Evolutionary conservation across 2,113 vertebrate genomes (phyloP).

Genomic region (Sander lucioperca): DNA sequence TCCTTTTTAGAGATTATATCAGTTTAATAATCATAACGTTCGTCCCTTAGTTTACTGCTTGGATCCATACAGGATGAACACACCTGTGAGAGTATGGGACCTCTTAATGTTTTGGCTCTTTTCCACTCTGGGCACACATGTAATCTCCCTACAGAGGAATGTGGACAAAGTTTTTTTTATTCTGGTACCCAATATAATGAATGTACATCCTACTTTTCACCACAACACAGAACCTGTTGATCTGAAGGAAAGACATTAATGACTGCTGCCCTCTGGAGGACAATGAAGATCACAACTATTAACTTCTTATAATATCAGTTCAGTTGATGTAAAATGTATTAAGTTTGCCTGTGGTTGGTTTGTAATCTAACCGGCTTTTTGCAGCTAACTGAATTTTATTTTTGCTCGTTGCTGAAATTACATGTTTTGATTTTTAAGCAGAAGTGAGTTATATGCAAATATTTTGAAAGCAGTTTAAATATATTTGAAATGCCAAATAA

Average conservation of each 20-base stretch:
- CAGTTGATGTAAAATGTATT: conserved; percentile 14
- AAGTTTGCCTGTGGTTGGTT: neutral
- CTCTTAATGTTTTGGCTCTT: neutral
- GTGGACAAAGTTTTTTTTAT: neutral
- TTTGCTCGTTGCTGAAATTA: conserved; percentile 24
- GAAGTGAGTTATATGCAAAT: conserved; percentile 70
- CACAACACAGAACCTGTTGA: neutral
- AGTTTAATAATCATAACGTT: conserved; percentile 23
- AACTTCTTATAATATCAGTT: neutral
- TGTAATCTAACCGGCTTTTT: conserved; percentile 28
- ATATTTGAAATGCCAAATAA: conserved; percentile 74
- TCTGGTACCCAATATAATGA: neutral
- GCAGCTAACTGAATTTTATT: conserved; percentile 45
- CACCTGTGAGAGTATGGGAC: conserved; percentile 55
- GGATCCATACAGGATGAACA: conserved; percentile 55
- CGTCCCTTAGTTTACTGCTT: neutral
- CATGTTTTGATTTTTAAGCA: conserved; percentile 23
- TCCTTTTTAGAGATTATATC: conserved; percentile 34
- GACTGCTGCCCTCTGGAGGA: conserved; percentile 56
- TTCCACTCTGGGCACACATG: neutral
- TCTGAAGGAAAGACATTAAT: neutral
- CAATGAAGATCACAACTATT: neutral
- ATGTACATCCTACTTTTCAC: neutral
- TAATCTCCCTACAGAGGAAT: neutral
- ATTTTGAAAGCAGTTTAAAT: conserved; percentile 59